phyloP scores from a whole-genome alignment of 2,113 vertebrate species.

The Bostrychus sinensis region DNA sequence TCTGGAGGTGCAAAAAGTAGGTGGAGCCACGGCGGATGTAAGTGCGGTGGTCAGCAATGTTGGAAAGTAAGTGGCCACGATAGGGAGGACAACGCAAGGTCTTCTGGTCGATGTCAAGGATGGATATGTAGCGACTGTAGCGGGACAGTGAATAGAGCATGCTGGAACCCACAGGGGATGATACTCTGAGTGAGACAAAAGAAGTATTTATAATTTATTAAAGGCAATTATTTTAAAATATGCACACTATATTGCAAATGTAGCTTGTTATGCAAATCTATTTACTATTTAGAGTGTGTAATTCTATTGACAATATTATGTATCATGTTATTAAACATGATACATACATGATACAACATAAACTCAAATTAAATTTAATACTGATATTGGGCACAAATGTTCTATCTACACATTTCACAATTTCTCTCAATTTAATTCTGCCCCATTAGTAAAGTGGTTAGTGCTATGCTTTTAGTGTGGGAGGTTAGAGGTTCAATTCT shows the following conservation, averaged over 20 bases:
- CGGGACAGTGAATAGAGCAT: conserved; percentile 87
- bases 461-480: too few species aligned
- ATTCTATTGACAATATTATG: too few species aligned
- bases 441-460: too few species aligned
- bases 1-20: conserved; percentile 92
- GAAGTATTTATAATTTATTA: background rate
- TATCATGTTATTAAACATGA: too few species aligned
- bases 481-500: too few species aligned
- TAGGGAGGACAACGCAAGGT: conserved; percentile 91
- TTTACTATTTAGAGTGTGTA: too few species aligned
- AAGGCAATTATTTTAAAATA: background rate
- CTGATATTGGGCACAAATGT: too few species aligned
- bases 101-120: conserved; percentile 93
- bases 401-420: too few species aligned
- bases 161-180: conserved; percentile 82
- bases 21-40: conserved; percentile 93
- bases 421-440: too few species aligned
- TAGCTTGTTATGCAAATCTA: too few species aligned
- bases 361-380: background rate
- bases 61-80: conserved; percentile 82
- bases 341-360: too few species aligned
- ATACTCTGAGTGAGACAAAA: conserved; percentile 76
- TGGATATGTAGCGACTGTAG: conserved; percentile 92
- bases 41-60: conserved; percentile 93
- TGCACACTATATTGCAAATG: background rate